Evolutionary conservation across 2,113 vertebrate genomes (phyloP), one percentile per base, ranked within the genome.

Genomic region (Carlito syrichta): DNA sequence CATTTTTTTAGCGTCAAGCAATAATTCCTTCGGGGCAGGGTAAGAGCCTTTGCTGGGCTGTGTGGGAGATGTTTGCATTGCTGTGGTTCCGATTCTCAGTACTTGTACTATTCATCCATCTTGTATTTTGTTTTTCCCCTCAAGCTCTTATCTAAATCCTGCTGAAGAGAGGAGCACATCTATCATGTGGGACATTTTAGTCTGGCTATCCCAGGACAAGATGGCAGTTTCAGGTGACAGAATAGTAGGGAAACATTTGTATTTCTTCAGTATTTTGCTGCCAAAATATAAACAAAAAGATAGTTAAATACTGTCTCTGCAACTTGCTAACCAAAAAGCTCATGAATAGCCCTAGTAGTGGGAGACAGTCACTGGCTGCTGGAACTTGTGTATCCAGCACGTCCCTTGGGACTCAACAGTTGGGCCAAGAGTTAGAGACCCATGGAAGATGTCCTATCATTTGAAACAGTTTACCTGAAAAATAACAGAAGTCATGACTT

Each of bases 281-380:
- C 38, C 92, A 25, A 88, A 94, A 95, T 32, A 77, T 63, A 77
- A 82, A 68, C 16, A n/a, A 73, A 74, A 87, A 43, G 25, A 76
- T 6, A 56, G 30, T 85, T 86, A 81, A 76, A 74, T 77, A 52
- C 56, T 32, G 1, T 63, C 58, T 86, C 27, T 81, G n/a, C 10
- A 43, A 38, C 43, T 30, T 52, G 6, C 19, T 23, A 32, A 74
- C 81, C 56, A 84, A 54, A 87, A 95, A 58, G 43, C 69, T 58
- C 19, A 14, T 38, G 19, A 52, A 19, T 71, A 82, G 22, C 45
- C 78, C 17, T 13, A 8, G 35, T 40, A 32, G 27, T 8, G n/a
- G 48, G 79, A 54, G 45, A 58, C 1, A 54, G 63, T 48, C 27
- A 13, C 30, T 97, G 62, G 30, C 69, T 52, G 0, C 23, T 71